phyloP scores from a whole-genome alignment of 2,888 invertebrate genomes.

The Callosobruchus maculatus region DNA sequence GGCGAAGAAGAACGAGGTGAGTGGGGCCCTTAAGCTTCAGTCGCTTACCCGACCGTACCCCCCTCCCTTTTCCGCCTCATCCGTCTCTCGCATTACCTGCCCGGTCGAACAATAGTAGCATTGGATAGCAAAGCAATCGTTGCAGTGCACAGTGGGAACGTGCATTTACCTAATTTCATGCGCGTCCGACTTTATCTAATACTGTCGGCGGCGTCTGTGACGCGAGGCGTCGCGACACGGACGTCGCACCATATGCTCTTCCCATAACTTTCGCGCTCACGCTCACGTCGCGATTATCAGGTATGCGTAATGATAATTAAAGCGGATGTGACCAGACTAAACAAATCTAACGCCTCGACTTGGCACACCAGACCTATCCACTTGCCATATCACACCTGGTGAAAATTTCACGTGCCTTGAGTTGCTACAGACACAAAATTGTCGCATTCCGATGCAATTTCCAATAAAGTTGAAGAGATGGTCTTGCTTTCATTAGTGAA shows the following conservation, averaged over 20 bases:
- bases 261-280: conserved; percentile 28
- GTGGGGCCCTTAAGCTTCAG: too few relatives aligned
- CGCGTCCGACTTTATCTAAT: background rate
- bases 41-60: too few relatives aligned
- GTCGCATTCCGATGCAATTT: background rate
- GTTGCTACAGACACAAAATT: background rate
- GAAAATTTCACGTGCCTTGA: background rate
- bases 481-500: too few relatives aligned
- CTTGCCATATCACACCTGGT: conserved; percentile 32
- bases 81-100: too few relatives aligned
- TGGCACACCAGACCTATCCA: conserved; percentile 19
- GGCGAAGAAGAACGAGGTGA: too few relatives aligned
- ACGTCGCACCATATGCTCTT: conserved; percentile 21
- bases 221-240: background rate
- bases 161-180: background rate
- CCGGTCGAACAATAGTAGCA: too few relatives aligned
- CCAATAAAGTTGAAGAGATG: background rate
- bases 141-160: too few relatives aligned
- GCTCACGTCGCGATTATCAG: conserved; percentile 32
- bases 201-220: background rate
- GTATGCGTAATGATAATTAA: conserved; percentile 34
- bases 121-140: too few relatives aligned
- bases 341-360: conserved; percentile 36
- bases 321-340: conserved; percentile 38
- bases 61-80: too few relatives aligned